A percentile compares a stretch with the other conserved stretches of the same genome.
Conservation (phyloP, 2,888 invertebrate species). For the Dendrolimus pini region DNA sequence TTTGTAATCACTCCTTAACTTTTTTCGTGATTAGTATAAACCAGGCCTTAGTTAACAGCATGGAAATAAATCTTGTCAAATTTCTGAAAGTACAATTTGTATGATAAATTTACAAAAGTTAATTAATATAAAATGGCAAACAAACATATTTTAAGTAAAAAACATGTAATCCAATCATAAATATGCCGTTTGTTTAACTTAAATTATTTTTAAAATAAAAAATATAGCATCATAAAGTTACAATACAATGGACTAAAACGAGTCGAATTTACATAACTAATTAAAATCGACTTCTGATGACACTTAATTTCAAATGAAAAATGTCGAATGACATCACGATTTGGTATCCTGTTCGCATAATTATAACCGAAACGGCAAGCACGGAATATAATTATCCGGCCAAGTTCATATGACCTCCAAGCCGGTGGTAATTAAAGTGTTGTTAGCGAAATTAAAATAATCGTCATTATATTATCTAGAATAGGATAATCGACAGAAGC, state of each 20-base stretch:
- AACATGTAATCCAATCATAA: too few species aligned
- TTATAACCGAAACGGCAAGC: conserved; percentile 6
- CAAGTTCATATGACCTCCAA: conserved; percentile 35
- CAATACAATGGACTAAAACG: not conserved
- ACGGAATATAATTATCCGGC: conserved; percentile 22
- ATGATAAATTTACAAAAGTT: too few species aligned
- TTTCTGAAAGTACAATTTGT: too few species aligned
- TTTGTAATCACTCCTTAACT: too few species aligned
- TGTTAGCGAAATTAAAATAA: conserved; percentile 74
- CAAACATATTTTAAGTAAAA: too few species aligned
- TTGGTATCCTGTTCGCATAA: conserved; percentile 3
- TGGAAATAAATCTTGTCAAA: too few species aligned
- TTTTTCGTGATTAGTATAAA: too few species aligned
- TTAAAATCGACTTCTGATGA: not conserved
- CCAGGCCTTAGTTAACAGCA: too few species aligned
- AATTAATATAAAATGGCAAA: too few species aligned
- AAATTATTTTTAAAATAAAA: conserved; percentile 2
- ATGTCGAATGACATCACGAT: conserved; percentile 2
- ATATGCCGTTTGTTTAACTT: conserved; percentile 1
- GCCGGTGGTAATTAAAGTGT: conserved; percentile 65
- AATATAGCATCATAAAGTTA: not conserved
- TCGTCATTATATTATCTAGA: conserved; percentile 32
- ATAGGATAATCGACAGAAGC: not conserved
- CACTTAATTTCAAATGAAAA: not conserved
- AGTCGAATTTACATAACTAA: not conserved